phyloP scores from a whole-genome alignment of 2,797 vertebrate genomes.

The Rhynchotus rufescens region DNA sequence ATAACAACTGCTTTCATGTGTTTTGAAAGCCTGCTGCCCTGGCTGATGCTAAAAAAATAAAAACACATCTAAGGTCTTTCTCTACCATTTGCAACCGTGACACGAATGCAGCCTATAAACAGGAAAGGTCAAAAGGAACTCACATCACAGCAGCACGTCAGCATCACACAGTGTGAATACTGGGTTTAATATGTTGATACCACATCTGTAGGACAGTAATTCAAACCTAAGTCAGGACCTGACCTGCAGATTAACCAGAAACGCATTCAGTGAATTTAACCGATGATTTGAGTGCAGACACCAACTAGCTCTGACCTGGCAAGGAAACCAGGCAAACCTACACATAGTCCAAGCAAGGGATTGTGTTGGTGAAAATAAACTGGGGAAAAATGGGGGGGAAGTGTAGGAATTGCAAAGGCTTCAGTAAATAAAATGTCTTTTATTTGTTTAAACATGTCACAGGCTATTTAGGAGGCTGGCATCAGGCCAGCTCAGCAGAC shows the following conservation, averaged over 20 bases:
- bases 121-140: background rate
- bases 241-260: background rate
- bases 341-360: background rate
- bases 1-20: background rate
- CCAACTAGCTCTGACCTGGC: background rate
- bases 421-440: conserved; percentile 53
- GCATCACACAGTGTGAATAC: background rate
- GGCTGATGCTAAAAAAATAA: background rate
- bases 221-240: background rate
- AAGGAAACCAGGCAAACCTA: background rate
- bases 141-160: background rate
- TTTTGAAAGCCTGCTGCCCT: conserved; percentile 17
- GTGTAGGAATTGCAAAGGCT: background rate
- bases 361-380: background rate
- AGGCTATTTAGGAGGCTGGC: conserved; percentile 24
- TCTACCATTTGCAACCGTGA: background rate
- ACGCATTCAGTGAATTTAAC: background rate
- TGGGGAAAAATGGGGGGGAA: background rate
- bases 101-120: background rate
- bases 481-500: background rate
- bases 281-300: background rate
- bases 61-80: background rate
- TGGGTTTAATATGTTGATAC: background rate
- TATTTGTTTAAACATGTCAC: conserved; percentile 65
- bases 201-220: background rate